Percentiles rank a stretch among this genome's conserved stretches.
Evolutionary conservation across 2,888 invertebrate genomes (phyloP).

Genomic region (Argyresthia goedartella): DNA sequence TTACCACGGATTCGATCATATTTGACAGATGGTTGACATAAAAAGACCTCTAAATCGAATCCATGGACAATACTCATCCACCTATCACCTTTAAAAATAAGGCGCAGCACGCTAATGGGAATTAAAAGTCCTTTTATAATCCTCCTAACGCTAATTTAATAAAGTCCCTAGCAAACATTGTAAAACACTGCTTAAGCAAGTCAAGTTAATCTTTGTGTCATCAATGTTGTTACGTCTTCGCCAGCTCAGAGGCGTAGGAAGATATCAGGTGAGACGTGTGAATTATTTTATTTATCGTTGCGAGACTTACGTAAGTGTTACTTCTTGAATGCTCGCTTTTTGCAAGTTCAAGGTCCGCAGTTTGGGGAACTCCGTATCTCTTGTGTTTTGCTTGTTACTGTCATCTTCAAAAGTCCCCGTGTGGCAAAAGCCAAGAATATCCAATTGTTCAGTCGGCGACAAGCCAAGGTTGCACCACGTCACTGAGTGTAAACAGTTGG

Average conservation of each 20-base stretch:
- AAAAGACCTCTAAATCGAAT: background rate
- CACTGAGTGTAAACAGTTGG: conserved; percentile 41
- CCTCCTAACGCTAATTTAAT: conserved; percentile 16
- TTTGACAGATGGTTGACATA: background rate
- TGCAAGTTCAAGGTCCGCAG: conserved; percentile 53
- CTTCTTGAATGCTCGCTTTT: conserved; percentile 24
- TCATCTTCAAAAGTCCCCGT: no score
- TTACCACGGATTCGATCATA: conserved; percentile 6
- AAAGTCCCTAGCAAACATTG: conserved; percentile 8
- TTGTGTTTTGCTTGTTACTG: conserved; percentile 6
- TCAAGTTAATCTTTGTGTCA: conserved; percentile 5
- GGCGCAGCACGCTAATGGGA: background rate
- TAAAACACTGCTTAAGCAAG: background rate
- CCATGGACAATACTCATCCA: background rate
- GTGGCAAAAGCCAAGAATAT: background rate
- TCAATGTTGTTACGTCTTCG: conserved; percentile 8
- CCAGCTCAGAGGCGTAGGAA: conserved; percentile 25
- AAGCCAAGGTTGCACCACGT: conserved; percentile 10
- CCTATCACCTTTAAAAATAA: background rate
- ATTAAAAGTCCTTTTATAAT: background rate
- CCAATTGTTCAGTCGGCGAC: conserved; percentile 10
- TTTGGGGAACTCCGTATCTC: conserved; percentile 20
- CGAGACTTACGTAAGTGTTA: conserved; percentile 48
- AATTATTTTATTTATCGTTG: conserved; percentile 50
- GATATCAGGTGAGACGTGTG: conserved; percentile 32